phyloP scores from a whole-genome alignment of 2,888 invertebrate species.

The Entomobrya multifasciata region DNA sequence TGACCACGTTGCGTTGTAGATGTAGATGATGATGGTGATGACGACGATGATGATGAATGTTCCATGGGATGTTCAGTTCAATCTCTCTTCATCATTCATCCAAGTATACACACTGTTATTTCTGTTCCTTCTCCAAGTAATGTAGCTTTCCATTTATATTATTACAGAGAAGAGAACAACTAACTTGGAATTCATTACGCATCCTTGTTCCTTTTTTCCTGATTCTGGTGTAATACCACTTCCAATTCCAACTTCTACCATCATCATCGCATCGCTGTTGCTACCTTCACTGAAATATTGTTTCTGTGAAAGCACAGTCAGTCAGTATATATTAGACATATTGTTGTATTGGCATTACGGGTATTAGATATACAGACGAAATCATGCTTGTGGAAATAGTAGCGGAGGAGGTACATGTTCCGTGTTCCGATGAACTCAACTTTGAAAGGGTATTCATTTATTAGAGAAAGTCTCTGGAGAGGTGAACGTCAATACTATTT shows the following conservation, averaged over 20 bases:
- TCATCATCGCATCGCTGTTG: too few relatives aligned
- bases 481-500: constrained; percentile 39
- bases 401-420: constrained; percentile 15
- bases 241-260: constrained; percentile 1
- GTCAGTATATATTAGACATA: too few relatives aligned
- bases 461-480: constrained; percentile 38
- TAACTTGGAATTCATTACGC: constrained; percentile 34
- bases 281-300: constrained; percentile 23
- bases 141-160: not conserved
- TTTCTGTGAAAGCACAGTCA: constrained; percentile 41
- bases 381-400: not conserved
- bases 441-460: constrained; percentile 31
- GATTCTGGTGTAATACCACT: constrained; percentile 4
- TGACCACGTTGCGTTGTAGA: not conserved
- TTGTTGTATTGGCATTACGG: too few relatives aligned
- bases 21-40: not conserved
- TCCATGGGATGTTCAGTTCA: not conserved
- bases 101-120: not conserved
- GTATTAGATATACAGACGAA: too few relatives aligned
- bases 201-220: constrained; percentile 45
- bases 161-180: constrained; percentile 25
- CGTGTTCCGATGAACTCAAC: constrained; percentile 25
- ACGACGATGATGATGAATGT: constrained; percentile 29
- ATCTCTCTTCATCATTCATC: not conserved
- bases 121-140: not conserved